Evolutionary conservation across 2,113 vertebrate species (phyloP).

Genomic region (Heterotilapia buettikoferi): DNA sequence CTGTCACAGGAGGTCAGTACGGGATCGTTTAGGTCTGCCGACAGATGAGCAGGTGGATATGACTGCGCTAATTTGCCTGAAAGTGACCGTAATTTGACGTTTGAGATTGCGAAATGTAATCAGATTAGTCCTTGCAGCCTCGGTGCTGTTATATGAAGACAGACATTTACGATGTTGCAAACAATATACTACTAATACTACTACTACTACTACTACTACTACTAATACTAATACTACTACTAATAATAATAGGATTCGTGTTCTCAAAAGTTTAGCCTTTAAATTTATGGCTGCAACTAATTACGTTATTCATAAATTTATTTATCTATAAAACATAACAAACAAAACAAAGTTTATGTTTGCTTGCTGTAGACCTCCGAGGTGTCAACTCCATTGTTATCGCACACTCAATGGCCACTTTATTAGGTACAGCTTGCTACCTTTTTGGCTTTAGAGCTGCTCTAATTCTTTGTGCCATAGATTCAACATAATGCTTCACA

Average conservation of each 20-base stretch:
- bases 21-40: background rate
- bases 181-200: background rate
- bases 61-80: background rate
- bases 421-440: background rate
- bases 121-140: background rate
- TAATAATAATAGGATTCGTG: background rate
- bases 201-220: background rate
- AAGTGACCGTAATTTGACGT: background rate
- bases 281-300: background rate
- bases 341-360: background rate
- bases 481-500: background rate
- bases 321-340: background rate
- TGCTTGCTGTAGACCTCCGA: background rate
- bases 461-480: background rate
- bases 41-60: background rate
- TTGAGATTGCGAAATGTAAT: background rate
- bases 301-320: background rate
- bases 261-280: background rate
- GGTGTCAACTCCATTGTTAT: background rate
- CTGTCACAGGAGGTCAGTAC: background rate
- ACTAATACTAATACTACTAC: rapidly evolving
- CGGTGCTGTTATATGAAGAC: background rate
- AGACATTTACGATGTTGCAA: background rate
- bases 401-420: background rate
- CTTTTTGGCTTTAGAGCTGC: background rate